Evolutionary conservation across 2,888 invertebrate species (phyloP), one percentile per base, ranked within the genome.

Genomic region (Drosophila lacicola): DNA sequence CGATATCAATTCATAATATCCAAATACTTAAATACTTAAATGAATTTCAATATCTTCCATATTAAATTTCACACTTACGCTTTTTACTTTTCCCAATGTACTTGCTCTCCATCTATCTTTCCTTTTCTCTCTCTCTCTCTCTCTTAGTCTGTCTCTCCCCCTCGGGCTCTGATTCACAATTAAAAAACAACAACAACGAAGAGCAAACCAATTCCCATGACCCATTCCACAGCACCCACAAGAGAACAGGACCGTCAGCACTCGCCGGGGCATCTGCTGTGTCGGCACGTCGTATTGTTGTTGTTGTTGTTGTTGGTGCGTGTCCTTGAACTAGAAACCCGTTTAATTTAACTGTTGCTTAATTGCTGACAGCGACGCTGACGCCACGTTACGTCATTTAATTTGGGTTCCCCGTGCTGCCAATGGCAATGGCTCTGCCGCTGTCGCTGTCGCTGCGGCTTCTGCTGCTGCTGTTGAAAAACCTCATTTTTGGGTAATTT

Each of bases 301-400:
- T 72, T 70, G 76, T 56, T 71, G 55, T 65, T 74, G 77, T 70
- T 62, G 63, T 47, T 62, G 72, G 41, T 55, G 62, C 60, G 89
- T 88, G 89, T 90, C 90, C 91, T 91, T 90, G 90, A 90, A 90
- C 90, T 90, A 89, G 91, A 91, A 90, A 91, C 91, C 90, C 90
- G 90, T 90, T 90, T 90, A 90, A 90, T 91, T 90, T 90, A 91
- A 91, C 91, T 91, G 91, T 90, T 89, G 89, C 89, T 90, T 89
- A 89, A 89, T 89, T 89, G 90, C 90, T 88, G 89, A 69, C 89
- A 82, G 85, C 80, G 87, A 68, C 82, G 74, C 37, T 65, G 65
- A 76, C 70, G 80, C 47, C 68, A 81, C 67, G 74, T 86, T 84
- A 81, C 89, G 83, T 89, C 83, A 84, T 84, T 84, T 81, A 80